Evolutionary conservation across 2,888 invertebrate species (phyloP).

Genomic region (Philaethria dido): DNA sequence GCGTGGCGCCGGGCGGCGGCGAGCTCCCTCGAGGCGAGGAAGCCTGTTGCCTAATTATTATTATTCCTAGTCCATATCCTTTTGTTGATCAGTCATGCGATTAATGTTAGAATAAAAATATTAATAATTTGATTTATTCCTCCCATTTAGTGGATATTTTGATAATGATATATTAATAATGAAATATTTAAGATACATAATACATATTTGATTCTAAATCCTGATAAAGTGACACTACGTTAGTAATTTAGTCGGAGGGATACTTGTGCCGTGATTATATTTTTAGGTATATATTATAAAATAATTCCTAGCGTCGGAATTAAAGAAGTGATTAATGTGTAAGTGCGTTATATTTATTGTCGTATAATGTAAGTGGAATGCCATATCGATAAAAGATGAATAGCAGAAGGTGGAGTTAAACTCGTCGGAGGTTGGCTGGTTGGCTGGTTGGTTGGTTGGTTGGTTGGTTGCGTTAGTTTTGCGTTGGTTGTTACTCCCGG

Average conservation of each 20-base stretch:
- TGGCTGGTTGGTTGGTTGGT: constrained; percentile 18
- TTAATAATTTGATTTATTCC: constrained; percentile 84
- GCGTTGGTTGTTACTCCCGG: constrained; percentile 70
- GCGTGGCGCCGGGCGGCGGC: no score
- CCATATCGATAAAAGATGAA: constrained; percentile 84
- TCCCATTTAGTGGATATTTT: constrained; percentile 85
- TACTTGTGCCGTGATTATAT: constrained; percentile 85
- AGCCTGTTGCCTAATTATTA: constrained; percentile 77
- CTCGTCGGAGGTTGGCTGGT: constrained; percentile 61
- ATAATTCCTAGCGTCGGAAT: constrained; percentile 85
- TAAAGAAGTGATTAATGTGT: constrained; percentile 84
- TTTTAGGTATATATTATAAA: constrained; percentile 84
- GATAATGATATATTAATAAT: constrained; percentile 85
- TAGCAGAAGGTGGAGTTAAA: constrained; percentile 81
- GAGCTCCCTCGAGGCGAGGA: constrained; percentile 61
- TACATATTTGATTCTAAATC: constrained; percentile 85
- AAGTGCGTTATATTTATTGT: constrained; percentile 85
- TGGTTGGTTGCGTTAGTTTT: constrained; percentile 58
- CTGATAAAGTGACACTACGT: constrained; percentile 84
- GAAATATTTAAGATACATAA: constrained; percentile 85
- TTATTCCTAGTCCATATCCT: constrained; percentile 85
- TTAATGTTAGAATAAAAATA: constrained; percentile 82
- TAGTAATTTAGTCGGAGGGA: constrained; percentile 84
- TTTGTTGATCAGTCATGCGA: constrained; percentile 84
- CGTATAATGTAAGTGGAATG: constrained; percentile 83